Base-by-base conservation (phyloP, 1,140 invertebrate genomes). In the Chironomus striatipennis region DNA sequence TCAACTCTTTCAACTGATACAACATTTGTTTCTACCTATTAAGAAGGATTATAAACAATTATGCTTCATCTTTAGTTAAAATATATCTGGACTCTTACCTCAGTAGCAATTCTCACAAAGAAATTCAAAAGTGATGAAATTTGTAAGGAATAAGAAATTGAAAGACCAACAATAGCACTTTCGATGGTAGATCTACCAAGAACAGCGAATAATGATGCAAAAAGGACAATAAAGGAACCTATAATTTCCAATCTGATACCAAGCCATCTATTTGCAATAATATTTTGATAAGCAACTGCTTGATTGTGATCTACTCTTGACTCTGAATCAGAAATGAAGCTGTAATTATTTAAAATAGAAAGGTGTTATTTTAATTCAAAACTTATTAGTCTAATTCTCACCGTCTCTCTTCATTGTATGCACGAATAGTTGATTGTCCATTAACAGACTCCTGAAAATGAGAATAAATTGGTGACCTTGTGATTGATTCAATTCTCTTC, bases 11-110 rank as follows among this genome's bases (percentile, higher is more conserved):
- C 94, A 5, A 95, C 93, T 17, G 92, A 90, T 0, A 96, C 93
- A 75, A 95, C 94, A 79, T 95, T 94, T 0, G 91, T 93, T 82
- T 96, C 94, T 12, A 96, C n/a, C n/a, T n/a, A n/a, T n/a, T n/a
- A n/a, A n/a, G n/a, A n/a, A n/a, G n/a, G n/a, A n/a, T n/a, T n/a
- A n/a, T n/a, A n/a, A n/a, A n/a, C n/a, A n/a, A n/a, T n/a, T n/a
- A n/a, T n/a, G n/a, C n/a, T n/a, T n/a, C n/a, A n/a, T n/a, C n/a
- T n/a, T n/a, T n/a, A n/a, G n/a, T n/a, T n/a, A n/a, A n/a, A n/a
- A n/a, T n/a, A n/a, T n/a, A n/a, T n/a, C n/a, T n/a, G n/a, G n/a
- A n/a, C n/a, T n/a, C n/a, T n/a, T n/a, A n/a, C 86, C 76, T 94
- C 93, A n/a, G 91, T 90, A 1, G 91, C 91, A 91, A 94, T 94